phyloP scores from a whole-genome alignment of 1,140 invertebrate genomes.

The Potamilus streckersoni region DNA sequence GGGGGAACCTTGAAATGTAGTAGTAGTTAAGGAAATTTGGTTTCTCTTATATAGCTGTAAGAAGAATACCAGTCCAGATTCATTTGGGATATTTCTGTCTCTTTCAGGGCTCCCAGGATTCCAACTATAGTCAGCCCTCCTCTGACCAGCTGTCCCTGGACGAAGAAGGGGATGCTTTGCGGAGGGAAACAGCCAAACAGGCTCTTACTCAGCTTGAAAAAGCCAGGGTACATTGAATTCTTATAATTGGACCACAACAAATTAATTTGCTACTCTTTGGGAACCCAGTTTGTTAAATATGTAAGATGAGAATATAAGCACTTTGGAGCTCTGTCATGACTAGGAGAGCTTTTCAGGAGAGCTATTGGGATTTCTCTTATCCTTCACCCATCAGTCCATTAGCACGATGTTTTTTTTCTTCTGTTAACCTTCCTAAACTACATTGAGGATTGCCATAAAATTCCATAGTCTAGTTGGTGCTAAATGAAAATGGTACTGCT shows the following conservation, averaged over 20 bases:
- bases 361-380: too few relatives aligned
- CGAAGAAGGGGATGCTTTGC: conserved; percentile 97
- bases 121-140: conserved; percentile 98
- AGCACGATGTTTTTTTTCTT: neutral
- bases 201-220: conserved; percentile 97
- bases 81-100: too few relatives aligned
- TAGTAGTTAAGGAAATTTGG: too few relatives aligned
- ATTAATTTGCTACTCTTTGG: neutral
- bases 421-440: neutral
- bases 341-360: too few relatives aligned
- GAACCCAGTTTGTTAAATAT: neutral
- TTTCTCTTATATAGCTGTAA: too few relatives aligned
- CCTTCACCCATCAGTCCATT: too few relatives aligned
- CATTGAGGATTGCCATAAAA: too few relatives aligned
- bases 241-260: neutral
- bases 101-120: conserved; percentile 96
- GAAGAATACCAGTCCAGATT: too few relatives aligned
- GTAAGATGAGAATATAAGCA: neutral
- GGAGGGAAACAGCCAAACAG: conserved; percentile 97
- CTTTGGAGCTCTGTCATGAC: neutral
- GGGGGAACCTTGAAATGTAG: too few relatives aligned
- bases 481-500: too few relatives aligned
- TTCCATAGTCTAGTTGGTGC: too few relatives aligned
- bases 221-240: conserved; percentile 79
- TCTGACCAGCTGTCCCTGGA: conserved; percentile 96